Evolutionary conservation across 23 tunicate genomes (phyloP).

Genomic region (Styela plicata): DNA sequence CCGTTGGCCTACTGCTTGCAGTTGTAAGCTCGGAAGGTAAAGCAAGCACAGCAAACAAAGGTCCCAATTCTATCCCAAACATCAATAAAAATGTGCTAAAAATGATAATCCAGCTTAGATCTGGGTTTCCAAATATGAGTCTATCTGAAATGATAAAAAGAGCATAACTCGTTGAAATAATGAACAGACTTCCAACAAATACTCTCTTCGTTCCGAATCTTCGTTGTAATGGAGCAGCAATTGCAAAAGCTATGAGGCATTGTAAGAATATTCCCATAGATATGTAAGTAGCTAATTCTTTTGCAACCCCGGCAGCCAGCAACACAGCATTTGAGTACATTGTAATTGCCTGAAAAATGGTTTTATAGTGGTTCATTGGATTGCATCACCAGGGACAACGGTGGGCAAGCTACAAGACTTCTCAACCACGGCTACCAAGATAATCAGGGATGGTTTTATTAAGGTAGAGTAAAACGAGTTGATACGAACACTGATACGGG

Average conservation of each 20-base stretch:
- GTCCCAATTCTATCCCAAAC: conserved; percentile 7
- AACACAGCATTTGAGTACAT: background rate
- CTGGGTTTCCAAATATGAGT: background rate
- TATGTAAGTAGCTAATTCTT: background rate
- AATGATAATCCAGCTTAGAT: conserved; percentile 6
- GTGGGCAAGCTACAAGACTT: no score
- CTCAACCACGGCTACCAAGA: no score
- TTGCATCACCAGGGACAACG: no score
- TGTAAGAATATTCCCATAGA: background rate
- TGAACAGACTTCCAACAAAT: background rate
- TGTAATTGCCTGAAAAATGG: background rate
- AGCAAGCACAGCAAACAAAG: conserved; percentile 16
- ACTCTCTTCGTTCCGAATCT: conserved; percentile 6
- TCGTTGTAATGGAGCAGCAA: conserved; percentile 10
- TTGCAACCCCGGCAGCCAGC: background rate
- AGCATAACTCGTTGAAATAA: background rate
- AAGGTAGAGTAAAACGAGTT: no score
- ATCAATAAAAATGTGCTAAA: conserved; percentile 5
- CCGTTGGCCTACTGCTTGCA: conserved; percentile 31
- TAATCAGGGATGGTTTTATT: no score
- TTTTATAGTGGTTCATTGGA: no score
- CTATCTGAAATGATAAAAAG: conserved; percentile 2
- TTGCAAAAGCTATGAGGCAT: background rate
- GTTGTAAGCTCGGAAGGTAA: conserved; percentile 38
- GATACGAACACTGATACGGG: no score